Evolutionary conservation across 1,140 invertebrate species (phyloP), one percentile per base, ranked within the genome.

Genomic region (Bicyclus anynana): DNA sequence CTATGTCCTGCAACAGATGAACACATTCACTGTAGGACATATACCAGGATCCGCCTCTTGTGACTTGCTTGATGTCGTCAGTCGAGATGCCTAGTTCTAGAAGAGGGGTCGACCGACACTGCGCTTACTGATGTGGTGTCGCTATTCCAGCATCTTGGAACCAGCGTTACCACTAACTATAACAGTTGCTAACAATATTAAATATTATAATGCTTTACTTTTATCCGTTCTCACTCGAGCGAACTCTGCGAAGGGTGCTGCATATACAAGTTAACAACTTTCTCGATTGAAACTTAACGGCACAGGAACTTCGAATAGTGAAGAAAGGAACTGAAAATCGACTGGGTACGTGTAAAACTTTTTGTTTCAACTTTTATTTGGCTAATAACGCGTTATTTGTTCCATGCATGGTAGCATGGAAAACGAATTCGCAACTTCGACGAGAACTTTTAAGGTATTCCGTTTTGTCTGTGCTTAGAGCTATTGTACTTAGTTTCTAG

Each of bases 211-310:
- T n/a, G n/a, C n/a, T n/a, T n/a, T n/a, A n/a, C n/a, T n/a, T n/a
- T 44, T 44, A 53, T 53, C 51, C 21, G 17, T 44, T 26, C 13
- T 29, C 23, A 53, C 6, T 29, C 16, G 16, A 44, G 38, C 27
- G 26, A 42, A 26, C 16, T 44, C 38, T 53, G 42, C 26, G 21
- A 10, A 44, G 44, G 27, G 16, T 26, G 37, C 47, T 57, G 55
- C 37, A 57, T 57, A 33, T 44, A 42, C 26, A 48, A 57, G 47
- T 51, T 57, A 29, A 40, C 23, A 57, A 57, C 35, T 57, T 57
- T 57, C 38, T 57, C 55, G 49, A 57, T 57, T 57, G 48, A 51
- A 57, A 57, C 55, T 49, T 57, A 50, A 27, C 10, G 38, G 29
- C 38, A 38, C 38, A 38, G 17, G 16, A 40, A 52, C 20, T 40